Conservation (phyloP, 2,797 vertebrate species). For the Pangasius sanitwongsei region DNA sequence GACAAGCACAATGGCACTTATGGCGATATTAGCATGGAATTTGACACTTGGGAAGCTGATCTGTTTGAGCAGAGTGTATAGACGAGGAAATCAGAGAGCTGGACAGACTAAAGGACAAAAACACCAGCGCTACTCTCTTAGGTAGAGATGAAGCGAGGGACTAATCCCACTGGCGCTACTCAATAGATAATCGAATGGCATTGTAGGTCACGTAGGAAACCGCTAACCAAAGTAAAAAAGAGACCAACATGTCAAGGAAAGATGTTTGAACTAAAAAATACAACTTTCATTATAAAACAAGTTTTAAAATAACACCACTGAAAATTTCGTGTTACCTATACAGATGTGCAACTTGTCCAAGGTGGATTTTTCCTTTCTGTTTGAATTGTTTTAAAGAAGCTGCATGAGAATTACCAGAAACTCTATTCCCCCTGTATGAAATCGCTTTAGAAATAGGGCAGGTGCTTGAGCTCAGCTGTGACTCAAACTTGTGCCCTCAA, state of each 20-base stretch:
- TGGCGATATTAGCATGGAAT: neutral
- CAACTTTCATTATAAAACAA: neutral
- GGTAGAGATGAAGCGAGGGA: neutral
- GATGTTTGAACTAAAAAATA: neutral
- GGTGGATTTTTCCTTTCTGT: neutral
- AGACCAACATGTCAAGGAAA: neutral
- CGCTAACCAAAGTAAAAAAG: neutral
- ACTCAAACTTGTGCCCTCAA: constrained; percentile 36
- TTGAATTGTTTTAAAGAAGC: neutral
- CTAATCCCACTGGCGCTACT: neutral
- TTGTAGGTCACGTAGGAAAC: neutral
- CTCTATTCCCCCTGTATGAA: constrained; percentile 16
- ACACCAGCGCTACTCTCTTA: neutral
- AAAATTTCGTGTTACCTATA: neutral
- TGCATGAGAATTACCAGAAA: constrained; percentile 20
- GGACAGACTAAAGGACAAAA: neutral
- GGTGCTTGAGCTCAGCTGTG: constrained; percentile 29
- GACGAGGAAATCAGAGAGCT: neutral
- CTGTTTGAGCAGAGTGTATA: neutral
- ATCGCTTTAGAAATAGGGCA: constrained; percentile 48
- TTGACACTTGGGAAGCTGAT: neutral
- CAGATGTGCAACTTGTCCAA: neutral
- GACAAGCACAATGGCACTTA: neutral
- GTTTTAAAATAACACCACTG: neutral
- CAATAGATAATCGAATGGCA: neutral